Evolutionary conservation across 2,888 invertebrate species (phyloP), one percentile per base, ranked within the genome.

Genomic region (Papilio demoleus): DNA sequence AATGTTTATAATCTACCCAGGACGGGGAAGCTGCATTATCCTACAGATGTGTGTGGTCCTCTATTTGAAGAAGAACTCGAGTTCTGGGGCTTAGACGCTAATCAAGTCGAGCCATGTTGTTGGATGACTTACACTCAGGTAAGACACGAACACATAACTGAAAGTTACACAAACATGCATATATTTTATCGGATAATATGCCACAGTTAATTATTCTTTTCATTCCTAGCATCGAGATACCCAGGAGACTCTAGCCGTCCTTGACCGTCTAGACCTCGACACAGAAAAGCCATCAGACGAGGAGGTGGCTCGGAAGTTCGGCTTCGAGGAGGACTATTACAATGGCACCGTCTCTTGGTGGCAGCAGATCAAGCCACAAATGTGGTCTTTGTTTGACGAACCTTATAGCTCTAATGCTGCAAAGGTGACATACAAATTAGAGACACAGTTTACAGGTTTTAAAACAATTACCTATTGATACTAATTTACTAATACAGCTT

Each of bases 101-200:
- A 99, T 93, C 99, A 99, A 93, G 99, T 99, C 80, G 99, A 99
- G 87, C 99, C 99, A 5, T 99, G 99, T 90, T 99, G 99, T 90
- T 99, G 99, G 99, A 99, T 99, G 99, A 99, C 99, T 9, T 99
- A 99, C 81, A 97, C 97, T 70, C 95, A 96, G 97, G 97, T 97
- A 85, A 17, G 24, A 9, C 22, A 62, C 17, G 2, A 5, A 31
- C 4, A 42, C 31, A 31, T 45, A 31, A 14, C 5, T 17, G 17
- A 8, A 31, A 31, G 31, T 4, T n/a, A n/a, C n/a, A n/a, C n/a
- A n/a, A n/a, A n/a, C n/a, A n/a, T n/a, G n/a, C n/a, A n/a, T n/a
- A n/a, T n/a, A n/a, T n/a, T n/a, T n/a, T n/a, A n/a, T n/a, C n/a
- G n/a, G n/a, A n/a, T n/a, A n/a, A 31, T 6, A 31, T 6, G 6